These are phyloP conservation scores for Pseudochaenichthys georgianus DNA, from an alignment of 2,797 vertebrate species.

Conservation along the genomic window DNA sequence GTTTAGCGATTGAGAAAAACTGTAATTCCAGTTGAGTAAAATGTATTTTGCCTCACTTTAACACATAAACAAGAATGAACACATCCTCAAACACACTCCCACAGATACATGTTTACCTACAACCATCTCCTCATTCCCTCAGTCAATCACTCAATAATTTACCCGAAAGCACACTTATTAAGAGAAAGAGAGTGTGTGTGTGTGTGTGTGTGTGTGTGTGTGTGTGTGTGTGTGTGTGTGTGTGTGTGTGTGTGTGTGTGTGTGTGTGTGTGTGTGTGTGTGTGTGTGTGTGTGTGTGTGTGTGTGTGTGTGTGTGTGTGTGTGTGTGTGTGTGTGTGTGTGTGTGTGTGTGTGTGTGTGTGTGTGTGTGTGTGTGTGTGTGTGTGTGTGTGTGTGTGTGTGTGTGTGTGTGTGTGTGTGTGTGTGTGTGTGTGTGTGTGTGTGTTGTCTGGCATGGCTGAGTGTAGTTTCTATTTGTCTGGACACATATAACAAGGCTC, in stretches of 20 bases:
- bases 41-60: conserved; percentile 5
- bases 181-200: conserved; percentile 1
- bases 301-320: conserved; percentile 1
- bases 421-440: not conserved
- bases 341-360: not conserved
- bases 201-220: no score
- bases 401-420: not conserved
- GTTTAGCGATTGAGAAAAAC: no score
- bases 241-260: conserved; percentile 9
- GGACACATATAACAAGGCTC: conserved; percentile 83
- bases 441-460: conserved; percentile 52
- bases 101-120: conserved; percentile 51
- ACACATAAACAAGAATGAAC: conserved; percentile 18
- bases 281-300: not conserved
- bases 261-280: not conserved
- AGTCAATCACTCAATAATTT: conserved; percentile 63
- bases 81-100: conserved; percentile 25
- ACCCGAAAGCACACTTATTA: conserved; percentile 47
- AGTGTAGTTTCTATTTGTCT: conserved; percentile 78
- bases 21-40: conserved; percentile 19
- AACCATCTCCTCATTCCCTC: conserved; percentile 43
- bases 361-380: conserved; percentile 2
- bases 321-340: not conserved
- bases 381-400: conserved; percentile 10
- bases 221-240: conserved; percentile 1